These are phyloP conservation scores for Formica exsecta DNA, from an alignment of 1,140 invertebrate species.

Conservation along the genomic window DNA sequence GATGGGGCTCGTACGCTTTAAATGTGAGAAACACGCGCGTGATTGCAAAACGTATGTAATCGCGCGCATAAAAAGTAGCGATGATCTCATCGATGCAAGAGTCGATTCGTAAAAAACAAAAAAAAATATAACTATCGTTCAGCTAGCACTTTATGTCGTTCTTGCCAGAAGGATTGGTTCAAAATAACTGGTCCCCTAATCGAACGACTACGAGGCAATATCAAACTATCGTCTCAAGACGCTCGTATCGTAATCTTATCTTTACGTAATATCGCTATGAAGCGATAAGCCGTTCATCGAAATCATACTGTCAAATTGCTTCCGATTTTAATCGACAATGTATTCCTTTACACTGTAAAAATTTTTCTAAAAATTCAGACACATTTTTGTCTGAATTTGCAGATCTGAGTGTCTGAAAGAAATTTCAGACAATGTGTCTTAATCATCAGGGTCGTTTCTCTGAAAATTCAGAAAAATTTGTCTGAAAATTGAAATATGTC, in stretches of 20 bases:
- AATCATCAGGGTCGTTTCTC: no score
- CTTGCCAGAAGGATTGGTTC: not conserved
- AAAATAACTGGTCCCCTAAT: not conserved
- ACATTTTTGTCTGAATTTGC: no score
- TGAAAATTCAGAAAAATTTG: no score
- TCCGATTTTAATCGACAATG: not conserved
- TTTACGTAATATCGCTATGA: conserved; percentile 34
- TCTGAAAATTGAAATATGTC: no score
- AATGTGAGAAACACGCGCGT: conserved; percentile 15
- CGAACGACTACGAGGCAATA: not conserved
- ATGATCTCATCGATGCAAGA: conserved; percentile 34
- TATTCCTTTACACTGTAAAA: no score
- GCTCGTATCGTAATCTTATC: conserved; percentile 52
- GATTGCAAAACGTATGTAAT: conserved; percentile 62
- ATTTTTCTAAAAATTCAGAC: no score
- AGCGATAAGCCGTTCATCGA: conserved; percentile 13
- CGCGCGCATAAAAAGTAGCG: conserved; percentile 30
- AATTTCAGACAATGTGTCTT: no score
- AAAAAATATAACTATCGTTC: not conserved
- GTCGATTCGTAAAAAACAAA: conserved; percentile 16
- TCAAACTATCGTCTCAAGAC: not conserved
- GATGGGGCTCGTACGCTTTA: not conserved
- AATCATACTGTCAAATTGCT: not conserved
- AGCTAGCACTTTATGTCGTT: conserved; percentile 7
- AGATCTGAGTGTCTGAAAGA: no score